phyloP scores from a whole-genome alignment of 2,888 invertebrate genomes.

The Torymus auratus region DNA sequence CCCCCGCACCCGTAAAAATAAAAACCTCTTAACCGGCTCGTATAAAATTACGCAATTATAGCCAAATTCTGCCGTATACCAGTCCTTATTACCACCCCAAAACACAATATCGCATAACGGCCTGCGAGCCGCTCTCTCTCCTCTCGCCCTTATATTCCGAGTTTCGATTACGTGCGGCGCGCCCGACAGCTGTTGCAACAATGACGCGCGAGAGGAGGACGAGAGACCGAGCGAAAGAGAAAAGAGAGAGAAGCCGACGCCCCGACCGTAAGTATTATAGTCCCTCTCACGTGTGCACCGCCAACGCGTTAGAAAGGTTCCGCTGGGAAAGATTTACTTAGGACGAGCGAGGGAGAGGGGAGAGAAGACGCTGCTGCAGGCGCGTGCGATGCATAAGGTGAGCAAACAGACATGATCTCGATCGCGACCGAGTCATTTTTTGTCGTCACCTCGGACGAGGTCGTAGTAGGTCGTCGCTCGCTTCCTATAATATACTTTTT shows the following conservation, averaged over 20 bases:
- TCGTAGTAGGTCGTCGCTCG: too few species aligned
- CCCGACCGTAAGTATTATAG: not conserved
- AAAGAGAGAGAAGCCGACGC: not conserved
- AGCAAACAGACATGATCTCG: constrained; percentile 48
- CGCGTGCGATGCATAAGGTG: constrained; percentile 46
- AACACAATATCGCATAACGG: too few species aligned
- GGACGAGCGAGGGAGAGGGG: constrained; percentile 17
- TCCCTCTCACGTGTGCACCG: constrained; percentile 25
- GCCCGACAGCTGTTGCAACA: constrained; percentile 52
- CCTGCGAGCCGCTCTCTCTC: too few species aligned
- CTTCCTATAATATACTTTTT: too few species aligned
- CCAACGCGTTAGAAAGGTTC: constrained; percentile 20
- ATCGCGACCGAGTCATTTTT: constrained; percentile 28
- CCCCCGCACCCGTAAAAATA: too few species aligned
- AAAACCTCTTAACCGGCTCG: too few species aligned
- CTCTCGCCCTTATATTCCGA: too few species aligned
- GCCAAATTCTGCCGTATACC: too few species aligned
- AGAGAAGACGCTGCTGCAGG: not conserved
- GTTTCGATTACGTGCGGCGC: not conserved
- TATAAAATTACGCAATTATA: too few species aligned
- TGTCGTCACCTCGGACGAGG: not conserved
- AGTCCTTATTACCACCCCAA: too few species aligned
- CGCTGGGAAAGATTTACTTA: constrained; percentile 52
- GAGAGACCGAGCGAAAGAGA: too few species aligned
- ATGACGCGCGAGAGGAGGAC: too few species aligned